Conservation (phyloP, 2,888 invertebrate species). For the Tolmerus cingulatus region DNA sequence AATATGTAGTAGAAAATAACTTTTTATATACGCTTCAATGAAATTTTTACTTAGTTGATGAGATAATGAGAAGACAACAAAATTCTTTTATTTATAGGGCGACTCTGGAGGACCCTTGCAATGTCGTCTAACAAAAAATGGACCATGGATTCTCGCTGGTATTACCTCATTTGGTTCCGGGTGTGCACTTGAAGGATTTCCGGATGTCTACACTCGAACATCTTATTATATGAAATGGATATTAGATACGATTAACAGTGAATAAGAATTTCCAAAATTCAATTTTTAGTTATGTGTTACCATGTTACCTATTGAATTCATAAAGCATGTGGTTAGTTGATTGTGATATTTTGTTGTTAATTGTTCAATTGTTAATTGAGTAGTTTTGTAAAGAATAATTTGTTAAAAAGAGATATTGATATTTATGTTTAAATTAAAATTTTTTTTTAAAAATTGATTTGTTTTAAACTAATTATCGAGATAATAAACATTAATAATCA, state of each 20-base stretch:
- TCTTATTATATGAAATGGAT: conserved; percentile 89
- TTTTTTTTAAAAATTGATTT: neutral
- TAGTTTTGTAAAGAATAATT: neutral
- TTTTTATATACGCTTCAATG: too few species aligned
- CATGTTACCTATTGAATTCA: neutral
- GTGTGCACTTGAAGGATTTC: conserved; percentile 86
- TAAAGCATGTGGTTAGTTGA: neutral
- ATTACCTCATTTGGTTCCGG: conserved; percentile 93
- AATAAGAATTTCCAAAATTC: conserved; percentile 49
- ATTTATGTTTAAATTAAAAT: conserved; percentile 11
- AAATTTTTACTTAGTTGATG: too few species aligned
- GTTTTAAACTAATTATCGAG: neutral
- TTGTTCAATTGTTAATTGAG: conserved; percentile 40
- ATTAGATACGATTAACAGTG: conserved; percentile 60
- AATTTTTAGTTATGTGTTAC: neutral
- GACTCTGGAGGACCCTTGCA: conserved; percentile 92
- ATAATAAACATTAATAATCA: too few species aligned
- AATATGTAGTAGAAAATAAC: neutral
- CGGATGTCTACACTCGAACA: conserved; percentile 87
- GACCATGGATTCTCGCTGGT: conserved; percentile 87
- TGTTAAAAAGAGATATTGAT: neutral
- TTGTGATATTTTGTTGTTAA: conserved; percentile 15
- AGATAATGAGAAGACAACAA: too few species aligned
- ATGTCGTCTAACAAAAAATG: conserved; percentile 76
- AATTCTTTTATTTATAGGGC: conserved; percentile 68